Base-by-base conservation (phyloP, 2,113 vertebrate species). In the Athene noctua region DNA sequence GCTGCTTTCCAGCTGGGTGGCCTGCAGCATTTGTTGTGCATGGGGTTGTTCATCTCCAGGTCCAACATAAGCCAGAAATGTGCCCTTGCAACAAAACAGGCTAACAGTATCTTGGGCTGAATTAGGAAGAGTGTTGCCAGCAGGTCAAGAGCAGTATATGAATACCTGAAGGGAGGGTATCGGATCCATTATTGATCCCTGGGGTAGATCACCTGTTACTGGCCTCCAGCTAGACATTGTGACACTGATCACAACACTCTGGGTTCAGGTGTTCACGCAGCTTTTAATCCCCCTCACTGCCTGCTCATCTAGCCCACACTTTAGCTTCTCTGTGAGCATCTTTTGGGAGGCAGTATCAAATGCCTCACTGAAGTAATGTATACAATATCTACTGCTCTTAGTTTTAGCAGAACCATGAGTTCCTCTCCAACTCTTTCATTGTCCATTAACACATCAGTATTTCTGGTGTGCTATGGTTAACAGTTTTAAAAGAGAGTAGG, bases 31-130 rank as follows among this genome's bases (percentile, higher is more conserved):
- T 71, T 71, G 21, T 11, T 58, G 36, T 82, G 44, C 27, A 36
- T 27, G 9, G 12, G 9, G 27, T 25, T 71, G 46, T 22, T 52
- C 2, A 0, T 47, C 5, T 6, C 15, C 9, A 54, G 0, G 0
- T 58, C 87, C 34, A 72, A 57, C 29, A 66, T 29, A 29, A 90
- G 30, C 19, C 74, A 59, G 44, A 23, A 49, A 18, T 2, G 7
- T 68, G 44, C 22, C 44, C 74, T 81, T 63, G 65, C 25, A 92
- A 42, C 7, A 38, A 46, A 40, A 36, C 66, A 26, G 16, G 16
- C 27, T 32, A 54, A 29, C 27, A 58, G 30, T 19, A 81, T 22
- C 32, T 49, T 21, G 42, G 59, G 13, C n/a, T 78, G 81, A 88
- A 81, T 65, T 73, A 59, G 29, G 21, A 71, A 19, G 30, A 66